Conservation (phyloP, 2,797 vertebrate genomes). For the Neosalanx taihuensis region DNA sequence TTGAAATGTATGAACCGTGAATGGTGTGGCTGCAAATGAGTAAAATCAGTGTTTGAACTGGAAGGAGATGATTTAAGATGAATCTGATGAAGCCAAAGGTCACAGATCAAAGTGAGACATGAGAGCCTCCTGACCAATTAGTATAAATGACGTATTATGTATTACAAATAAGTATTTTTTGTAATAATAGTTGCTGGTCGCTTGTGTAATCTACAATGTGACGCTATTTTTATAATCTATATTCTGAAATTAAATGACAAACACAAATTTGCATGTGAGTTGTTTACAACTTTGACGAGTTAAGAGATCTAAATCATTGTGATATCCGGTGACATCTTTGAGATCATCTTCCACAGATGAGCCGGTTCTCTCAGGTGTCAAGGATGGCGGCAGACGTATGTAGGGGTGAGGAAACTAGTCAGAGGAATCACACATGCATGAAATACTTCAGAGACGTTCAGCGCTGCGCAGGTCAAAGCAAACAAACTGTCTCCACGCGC, state of each 20-base stretch:
- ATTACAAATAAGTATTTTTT: background rate
- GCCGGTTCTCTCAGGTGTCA: background rate
- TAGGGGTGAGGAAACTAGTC: too few species aligned
- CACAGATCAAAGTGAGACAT: background rate
- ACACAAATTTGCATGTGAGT: background rate
- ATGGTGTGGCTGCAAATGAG: background rate
- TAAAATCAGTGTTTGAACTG: background rate
- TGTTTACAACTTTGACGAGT: background rate
- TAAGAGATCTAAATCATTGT: background rate
- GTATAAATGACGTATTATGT: background rate
- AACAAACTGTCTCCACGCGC: background rate
- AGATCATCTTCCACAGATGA: slow-evolving; percentile 1
- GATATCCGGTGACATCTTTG: background rate
- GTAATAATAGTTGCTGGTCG: background rate
- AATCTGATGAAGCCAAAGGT: background rate
- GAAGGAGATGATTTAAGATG: background rate
- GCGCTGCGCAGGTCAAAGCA: background rate
- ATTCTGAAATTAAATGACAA: background rate
- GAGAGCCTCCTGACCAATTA: background rate
- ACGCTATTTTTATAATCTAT: background rate
- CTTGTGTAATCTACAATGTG: background rate
- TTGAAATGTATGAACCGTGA: background rate
- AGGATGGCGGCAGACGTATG: background rate
- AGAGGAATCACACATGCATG: background rate
- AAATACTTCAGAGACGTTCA: slow-evolving; percentile 6